Percentiles rank a stretch among this genome's conserved stretches.
Evolutionary conservation across 2,888 invertebrate genomes (phyloP).

Genomic region (Gortyna flavago): DNA sequence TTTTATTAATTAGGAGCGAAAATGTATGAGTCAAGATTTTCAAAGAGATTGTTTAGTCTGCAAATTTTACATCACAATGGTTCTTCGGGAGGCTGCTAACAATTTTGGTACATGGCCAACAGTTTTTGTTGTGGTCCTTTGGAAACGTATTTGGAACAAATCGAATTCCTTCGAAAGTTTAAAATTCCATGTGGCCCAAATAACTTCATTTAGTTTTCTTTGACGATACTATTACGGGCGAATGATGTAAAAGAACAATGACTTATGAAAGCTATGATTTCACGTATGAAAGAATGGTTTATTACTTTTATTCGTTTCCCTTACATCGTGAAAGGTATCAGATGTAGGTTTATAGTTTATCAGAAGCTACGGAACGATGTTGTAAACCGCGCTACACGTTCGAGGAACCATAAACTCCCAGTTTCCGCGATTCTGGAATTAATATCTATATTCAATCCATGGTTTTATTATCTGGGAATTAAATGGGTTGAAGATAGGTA

Average conservation of each 20-base stretch:
- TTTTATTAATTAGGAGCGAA: background rate
- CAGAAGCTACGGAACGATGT: slow-evolving; percentile 73
- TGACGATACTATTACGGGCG: background rate
- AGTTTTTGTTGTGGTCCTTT: slow-evolving; percentile 31
- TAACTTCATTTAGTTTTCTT: background rate
- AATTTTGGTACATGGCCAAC: slow-evolving; percentile 37
- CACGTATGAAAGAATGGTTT: slow-evolving; percentile 49
- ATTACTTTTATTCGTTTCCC: slow-evolving; percentile 55
- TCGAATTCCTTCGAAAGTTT: slow-evolving; percentile 17
- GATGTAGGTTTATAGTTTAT: slow-evolving; percentile 85
- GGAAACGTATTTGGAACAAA: slow-evolving; percentile 20
- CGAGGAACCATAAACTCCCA: slow-evolving; percentile 70
- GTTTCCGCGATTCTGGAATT: slow-evolving; percentile 71
- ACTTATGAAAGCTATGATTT: slow-evolving; percentile 24
- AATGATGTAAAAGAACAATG: slow-evolving; percentile 16
- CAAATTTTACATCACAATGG: slow-evolving; percentile 19
- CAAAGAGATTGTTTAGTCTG: slow-evolving; percentile 24
- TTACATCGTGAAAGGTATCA: slow-evolving; percentile 67
- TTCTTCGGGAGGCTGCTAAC: slow-evolving; percentile 1
- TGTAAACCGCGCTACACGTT: slow-evolving; percentile 68
- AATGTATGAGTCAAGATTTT: background rate
- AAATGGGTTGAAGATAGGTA: slow-evolving; percentile 3
- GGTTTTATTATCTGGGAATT: slow-evolving; percentile 17
- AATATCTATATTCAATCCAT: slow-evolving; percentile 49
- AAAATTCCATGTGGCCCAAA: background rate